Conservation (phyloP, 2,797 vertebrate species). For the Microcaecilia unicolor region DNA sequence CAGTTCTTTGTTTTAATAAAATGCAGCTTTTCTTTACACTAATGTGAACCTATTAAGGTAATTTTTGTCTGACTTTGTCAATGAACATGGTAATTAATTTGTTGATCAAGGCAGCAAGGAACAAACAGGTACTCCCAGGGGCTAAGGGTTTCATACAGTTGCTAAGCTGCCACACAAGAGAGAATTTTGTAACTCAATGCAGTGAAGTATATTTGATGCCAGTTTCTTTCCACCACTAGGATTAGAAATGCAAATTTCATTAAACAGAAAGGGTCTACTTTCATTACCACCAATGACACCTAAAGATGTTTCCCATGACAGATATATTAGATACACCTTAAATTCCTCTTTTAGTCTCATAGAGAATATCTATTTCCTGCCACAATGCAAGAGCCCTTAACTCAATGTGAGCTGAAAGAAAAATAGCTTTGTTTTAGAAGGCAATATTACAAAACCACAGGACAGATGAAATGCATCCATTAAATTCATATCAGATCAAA, state of each 20-base stretch:
- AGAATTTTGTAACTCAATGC: no score
- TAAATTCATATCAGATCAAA: conserved; percentile 10
- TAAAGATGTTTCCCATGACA: not conserved
- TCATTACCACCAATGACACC: conserved; percentile 1
- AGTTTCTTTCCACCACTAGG: not conserved
- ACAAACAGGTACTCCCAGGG: accelerated
- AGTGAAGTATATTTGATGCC: not conserved
- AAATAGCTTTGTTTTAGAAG: not conserved
- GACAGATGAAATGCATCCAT: conserved; percentile 2
- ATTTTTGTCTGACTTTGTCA: no score
- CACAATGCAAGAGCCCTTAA: not conserved
- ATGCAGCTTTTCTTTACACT: no score
- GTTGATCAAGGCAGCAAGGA: not conserved
- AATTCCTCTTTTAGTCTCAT: not conserved
- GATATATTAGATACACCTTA: not conserved
- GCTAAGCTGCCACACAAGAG: no score
- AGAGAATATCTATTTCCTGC: not conserved
- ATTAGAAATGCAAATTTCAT: not conserved
- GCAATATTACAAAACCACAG: conserved; percentile 2
- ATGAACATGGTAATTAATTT: no score
- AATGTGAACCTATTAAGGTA: no score
- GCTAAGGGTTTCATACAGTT: no score
- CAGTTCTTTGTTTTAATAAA: no score
- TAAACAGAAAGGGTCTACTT: not conserved
- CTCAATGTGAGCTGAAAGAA: not conserved